Evolutionary conservation across 1,140 invertebrate genomes (phyloP), one percentile per base, ranked within the genome.

Genomic region (Penaeus japonicus): DNA sequence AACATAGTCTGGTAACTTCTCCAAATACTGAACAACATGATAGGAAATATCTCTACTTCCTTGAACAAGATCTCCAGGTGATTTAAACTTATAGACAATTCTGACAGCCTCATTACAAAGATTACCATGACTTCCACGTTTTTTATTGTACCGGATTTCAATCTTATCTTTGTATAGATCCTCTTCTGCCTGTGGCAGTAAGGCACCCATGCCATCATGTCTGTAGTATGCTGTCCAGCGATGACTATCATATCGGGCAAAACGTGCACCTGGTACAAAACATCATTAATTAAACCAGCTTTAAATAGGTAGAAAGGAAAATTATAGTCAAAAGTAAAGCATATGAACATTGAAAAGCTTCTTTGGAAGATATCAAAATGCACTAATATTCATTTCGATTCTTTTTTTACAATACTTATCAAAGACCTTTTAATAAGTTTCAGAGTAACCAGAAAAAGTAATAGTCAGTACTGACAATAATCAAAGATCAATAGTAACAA

Each of bases 91-190:
- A 62, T 87, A 87, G 18, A 87, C 57, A 30, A 87, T 39, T 10
- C 85, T 79, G 12, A 87, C 35, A n/a, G 85, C 85, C 39, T 78
- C 77, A 24, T 80, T 24, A 32, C 35, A 39, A 7, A 87, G 57
- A n/a, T 47, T 80, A 17, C 27, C 73, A 54, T 87, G 75, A 53
- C 24, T 62, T 10, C 85, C 85, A 32, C 39, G 85, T 80, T 87
- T 87, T 18, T 87, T 87, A 22, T 80, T 79, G 32, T 80, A 87
- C n/a, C 85, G 75, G 35, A 87, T 35, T 79, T 87, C 85, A 55
- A 87, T 32, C 55, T 39, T 65, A 24, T 87, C 35, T 80, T 35
- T 22, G 27, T 80, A 47, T 4, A 78, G 53, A 65, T 79, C 84
- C 17, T 57, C n/a, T 18, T 54, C 62, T 12, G 30, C 22, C 1